Percentiles rank a stretch among this genome's conserved stretches.
These are phyloP conservation scores for Saxidomus purpurata DNA, from an alignment of 1,140 invertebrate genomes.

Conservation along the genomic window DNA sequence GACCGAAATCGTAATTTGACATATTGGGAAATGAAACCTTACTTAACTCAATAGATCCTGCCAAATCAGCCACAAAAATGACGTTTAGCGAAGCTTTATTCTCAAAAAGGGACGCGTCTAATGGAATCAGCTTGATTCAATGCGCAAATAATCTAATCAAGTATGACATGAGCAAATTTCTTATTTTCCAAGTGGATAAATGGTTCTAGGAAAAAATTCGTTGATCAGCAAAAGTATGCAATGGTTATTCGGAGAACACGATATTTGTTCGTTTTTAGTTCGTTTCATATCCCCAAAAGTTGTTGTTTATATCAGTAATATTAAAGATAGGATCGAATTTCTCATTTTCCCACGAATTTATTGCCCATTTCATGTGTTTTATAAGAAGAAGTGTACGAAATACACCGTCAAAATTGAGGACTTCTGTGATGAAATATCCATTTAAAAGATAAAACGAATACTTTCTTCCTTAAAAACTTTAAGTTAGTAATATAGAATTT, in stretches of 20 bases:
- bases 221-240: neutral
- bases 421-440: too few relatives aligned
- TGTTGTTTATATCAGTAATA: neutral
- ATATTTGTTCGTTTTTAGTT: too few relatives aligned
- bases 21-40: slow-evolving; percentile 48
- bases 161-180: slow-evolving; percentile 30
- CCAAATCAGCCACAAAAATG: slow-evolving; percentile 51
- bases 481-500: too few relatives aligned
- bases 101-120: slow-evolving; percentile 41
- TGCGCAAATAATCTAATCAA: slow-evolving; percentile 61
- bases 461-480: too few relatives aligned
- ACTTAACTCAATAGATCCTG: slow-evolving; percentile 54
- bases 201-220: slow-evolving; percentile 3
- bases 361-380: too few relatives aligned
- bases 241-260: neutral
- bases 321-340: too few relatives aligned
- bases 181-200: slow-evolving; percentile 56
- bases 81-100: slow-evolving; percentile 55
- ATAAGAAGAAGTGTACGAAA: too few relatives aligned
- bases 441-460: too few relatives aligned
- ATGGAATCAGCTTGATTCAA: slow-evolving; percentile 45
- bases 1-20: slow-evolving; percentile 43
- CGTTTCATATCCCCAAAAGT: too few relatives aligned
- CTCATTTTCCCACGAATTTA: too few relatives aligned
- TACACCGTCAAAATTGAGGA: too few relatives aligned